Conservation (phyloP, 2,113 vertebrate genomes). For the Erinaceus europaeus region DNA sequence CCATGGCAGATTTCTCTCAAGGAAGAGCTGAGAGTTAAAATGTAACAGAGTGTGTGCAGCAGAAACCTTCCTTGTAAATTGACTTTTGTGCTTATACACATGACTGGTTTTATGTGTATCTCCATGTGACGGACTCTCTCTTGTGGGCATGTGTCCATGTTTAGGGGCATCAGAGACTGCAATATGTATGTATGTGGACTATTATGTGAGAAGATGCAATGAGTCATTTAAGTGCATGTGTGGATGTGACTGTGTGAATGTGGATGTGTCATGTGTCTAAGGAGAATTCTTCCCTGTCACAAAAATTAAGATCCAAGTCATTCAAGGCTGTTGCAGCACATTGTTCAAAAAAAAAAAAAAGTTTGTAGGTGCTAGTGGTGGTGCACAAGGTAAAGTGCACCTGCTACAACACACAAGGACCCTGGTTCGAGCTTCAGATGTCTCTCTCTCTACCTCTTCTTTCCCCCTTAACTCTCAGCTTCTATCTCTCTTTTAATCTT, state of each 20-base stretch:
- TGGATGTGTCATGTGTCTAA: background rate
- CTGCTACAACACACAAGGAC: too few species aligned
- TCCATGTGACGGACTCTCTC: background rate
- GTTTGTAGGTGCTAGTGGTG: too few species aligned
- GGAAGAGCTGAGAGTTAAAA: constrained; percentile 50
- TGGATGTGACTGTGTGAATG: background rate
- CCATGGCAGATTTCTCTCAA: constrained; percentile 40
- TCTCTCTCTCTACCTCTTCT: too few species aligned
- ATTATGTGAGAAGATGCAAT: background rate
- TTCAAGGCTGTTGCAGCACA: background rate
- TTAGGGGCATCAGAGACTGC: background rate
- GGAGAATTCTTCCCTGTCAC: background rate
- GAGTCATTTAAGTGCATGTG: background rate
- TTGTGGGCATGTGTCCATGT: background rate
- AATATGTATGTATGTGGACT: background rate
- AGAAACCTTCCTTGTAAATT: constrained; percentile 39
- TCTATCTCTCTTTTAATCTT: too few species aligned
- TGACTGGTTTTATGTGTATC: background rate
- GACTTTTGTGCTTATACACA: background rate
- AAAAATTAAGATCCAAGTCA: background rate
- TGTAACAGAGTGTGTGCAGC: constrained; percentile 3
- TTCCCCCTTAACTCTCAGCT: too few species aligned
- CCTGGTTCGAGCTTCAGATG: too few species aligned
- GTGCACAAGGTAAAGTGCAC: too few species aligned
- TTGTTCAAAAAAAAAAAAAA: background rate